Evolutionary conservation across 2,113 vertebrate genomes (phyloP).

Genomic region (Hepsetus odoe): DNA sequence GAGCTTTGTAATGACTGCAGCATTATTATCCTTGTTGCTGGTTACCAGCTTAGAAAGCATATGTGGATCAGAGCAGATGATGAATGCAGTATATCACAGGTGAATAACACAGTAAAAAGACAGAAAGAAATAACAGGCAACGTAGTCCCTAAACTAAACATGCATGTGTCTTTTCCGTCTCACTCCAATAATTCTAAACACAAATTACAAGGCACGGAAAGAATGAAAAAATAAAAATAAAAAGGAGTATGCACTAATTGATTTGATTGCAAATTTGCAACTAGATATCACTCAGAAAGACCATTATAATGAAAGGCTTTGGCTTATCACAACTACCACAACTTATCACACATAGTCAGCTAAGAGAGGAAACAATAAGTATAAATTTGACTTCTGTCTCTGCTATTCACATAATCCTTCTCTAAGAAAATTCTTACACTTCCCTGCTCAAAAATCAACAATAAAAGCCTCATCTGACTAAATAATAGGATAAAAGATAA

Average conservation of each 20-base stretch:
- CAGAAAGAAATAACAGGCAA: conserved; percentile 2
- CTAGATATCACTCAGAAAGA: conserved; percentile 22
- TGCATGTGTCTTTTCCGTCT: conserved; percentile 8
- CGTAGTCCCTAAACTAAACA: conserved; percentile 14
- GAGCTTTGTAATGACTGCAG: conserved; percentile 3
- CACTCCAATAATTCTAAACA: background rate
- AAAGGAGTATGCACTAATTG: conserved; percentile 37
- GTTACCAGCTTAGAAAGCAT: conserved; percentile 18
- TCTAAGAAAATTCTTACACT: background rate
- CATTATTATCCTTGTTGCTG: background rate
- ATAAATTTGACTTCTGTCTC: background rate
- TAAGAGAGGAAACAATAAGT: background rate
- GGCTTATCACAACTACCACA: conserved; percentile 37
- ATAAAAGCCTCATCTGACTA: background rate
- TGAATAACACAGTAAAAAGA: background rate
- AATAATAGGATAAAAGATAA: background rate
- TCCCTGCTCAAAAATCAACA: background rate
- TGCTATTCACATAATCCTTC: background rate
- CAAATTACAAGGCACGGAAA: background rate
- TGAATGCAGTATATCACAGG: background rate
- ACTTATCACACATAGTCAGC: conserved; percentile 28
- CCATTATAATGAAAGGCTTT: background rate
- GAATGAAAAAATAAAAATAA: conserved; percentile 10
- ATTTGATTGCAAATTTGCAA: conserved; percentile 20
- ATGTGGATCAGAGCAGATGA: background rate